These are phyloP conservation scores for Chrysomallon squamiferum DNA, from an alignment of 1,140 invertebrate species.

Conservation along the genomic window DNA sequence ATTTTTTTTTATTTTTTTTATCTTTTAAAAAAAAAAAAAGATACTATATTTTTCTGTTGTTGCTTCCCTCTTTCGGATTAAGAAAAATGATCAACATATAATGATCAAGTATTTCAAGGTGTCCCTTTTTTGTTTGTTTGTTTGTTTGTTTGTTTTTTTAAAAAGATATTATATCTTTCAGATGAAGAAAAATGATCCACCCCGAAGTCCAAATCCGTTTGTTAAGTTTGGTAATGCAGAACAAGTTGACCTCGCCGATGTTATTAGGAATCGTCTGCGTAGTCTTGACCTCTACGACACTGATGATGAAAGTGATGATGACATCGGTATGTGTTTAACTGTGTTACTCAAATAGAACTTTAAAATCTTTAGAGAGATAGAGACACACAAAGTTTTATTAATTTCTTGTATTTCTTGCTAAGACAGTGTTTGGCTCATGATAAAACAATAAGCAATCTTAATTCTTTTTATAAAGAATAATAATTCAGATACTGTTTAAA, in stretches of 20 bases:
- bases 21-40: too few species aligned
- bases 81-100: too few species aligned
- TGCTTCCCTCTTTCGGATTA: too few species aligned
- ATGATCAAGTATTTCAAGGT: too few species aligned
- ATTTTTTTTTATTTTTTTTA: too few species aligned
- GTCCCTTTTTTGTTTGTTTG: too few species aligned
- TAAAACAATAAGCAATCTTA: neutral
- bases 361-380: neutral
- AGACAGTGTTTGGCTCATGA: neutral
- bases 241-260: conserved; percentile 37
- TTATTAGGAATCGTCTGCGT: conserved; percentile 45
- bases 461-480: neutral
- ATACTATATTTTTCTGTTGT: too few species aligned
- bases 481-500: too few species aligned
- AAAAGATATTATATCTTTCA: too few species aligned
- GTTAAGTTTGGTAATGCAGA: conserved; percentile 29
- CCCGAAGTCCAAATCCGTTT: neutral
- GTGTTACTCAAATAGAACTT: conserved; percentile 10
- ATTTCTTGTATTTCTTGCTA: neutral
- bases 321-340: neutral
- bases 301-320: conserved; percentile 42
- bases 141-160: too few species aligned
- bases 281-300: conserved; percentile 37
- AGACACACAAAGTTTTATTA: neutral
- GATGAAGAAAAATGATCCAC: too few species aligned